Conservation (phyloP, 2,113 vertebrate species). For the Bos javanicus region DNA sequence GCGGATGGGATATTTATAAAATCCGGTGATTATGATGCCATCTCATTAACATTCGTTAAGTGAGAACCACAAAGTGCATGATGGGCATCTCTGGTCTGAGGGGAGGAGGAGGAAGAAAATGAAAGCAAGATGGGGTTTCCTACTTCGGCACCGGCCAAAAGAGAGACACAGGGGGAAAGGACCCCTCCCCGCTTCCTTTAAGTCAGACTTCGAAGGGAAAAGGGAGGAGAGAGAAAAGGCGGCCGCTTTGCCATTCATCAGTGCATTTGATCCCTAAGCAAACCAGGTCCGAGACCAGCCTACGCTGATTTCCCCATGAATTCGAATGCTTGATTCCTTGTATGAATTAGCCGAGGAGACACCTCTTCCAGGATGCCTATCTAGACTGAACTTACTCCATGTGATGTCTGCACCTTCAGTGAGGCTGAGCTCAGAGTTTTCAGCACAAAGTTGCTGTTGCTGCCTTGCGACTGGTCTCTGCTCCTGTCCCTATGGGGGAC, state of each 20-base stretch:
- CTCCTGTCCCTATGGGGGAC: background rate
- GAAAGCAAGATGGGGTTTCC: background rate
- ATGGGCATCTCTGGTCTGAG: background rate
- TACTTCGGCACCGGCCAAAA: background rate
- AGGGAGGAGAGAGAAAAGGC: background rate
- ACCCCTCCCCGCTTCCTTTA: background rate
- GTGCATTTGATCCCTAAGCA: background rate
- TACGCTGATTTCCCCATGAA: background rate
- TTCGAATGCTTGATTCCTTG: background rate
- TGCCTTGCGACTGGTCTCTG: background rate
- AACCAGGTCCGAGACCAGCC: background rate
- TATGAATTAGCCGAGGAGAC: background rate
- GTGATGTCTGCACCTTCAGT: background rate
- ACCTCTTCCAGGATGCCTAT: background rate
- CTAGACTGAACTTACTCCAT: background rate
- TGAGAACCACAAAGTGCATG: constrained; percentile 67
- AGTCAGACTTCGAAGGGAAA: background rate
- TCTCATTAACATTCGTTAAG: constrained; percentile 72
- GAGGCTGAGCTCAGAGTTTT: background rate
- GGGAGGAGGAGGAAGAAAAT: constrained; percentile 1
- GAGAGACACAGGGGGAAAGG: background rate
- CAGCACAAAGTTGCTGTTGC: background rate
- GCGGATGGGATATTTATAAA: constrained; percentile 65
- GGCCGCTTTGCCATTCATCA: background rate
- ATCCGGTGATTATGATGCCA: constrained; percentile 60